Evolutionary conservation across 2,797 vertebrate genomes (phyloP).

Genomic region (Argyrosomus regius): DNA sequence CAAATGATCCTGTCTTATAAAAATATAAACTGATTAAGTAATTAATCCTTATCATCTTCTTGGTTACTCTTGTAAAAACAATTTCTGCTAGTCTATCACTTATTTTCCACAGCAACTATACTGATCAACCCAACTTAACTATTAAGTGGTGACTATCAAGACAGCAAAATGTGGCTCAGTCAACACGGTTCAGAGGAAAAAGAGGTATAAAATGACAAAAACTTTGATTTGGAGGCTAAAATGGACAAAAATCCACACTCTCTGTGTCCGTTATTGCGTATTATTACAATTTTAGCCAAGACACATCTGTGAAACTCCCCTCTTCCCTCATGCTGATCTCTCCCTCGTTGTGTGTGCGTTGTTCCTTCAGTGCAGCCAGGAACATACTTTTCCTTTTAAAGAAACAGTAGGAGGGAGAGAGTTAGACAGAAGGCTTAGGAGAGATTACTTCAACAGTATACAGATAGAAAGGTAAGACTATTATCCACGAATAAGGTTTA

Average conservation of each 20-base stretch:
- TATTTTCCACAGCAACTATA: not conserved
- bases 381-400: conserved; percentile 84
- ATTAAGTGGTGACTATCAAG: not conserved
- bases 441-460: conserved; percentile 12
- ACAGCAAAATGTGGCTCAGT: not conserved
- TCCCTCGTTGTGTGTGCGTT: conserved; percentile 35
- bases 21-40: not conserved
- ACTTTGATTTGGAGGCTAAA: not conserved
- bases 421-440: conserved; percentile 5
- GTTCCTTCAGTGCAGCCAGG: conserved; percentile 60
- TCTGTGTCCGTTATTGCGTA: conserved; percentile 23
- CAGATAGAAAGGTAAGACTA: conserved; percentile 25
- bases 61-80: not conserved
- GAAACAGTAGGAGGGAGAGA: conserved; percentile 50
- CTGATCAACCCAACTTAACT: not conserved
- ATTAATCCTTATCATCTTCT: not conserved
- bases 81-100: too few relatives aligned
- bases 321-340: conserved; percentile 40
- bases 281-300: conserved; percentile 31
- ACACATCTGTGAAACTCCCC: conserved; percentile 65
- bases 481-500: conserved; percentile 8
- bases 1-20: not conserved
- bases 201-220: not conserved
- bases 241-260: conserved; percentile 21
- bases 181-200: not conserved